Evolutionary conservation across 2,888 invertebrate species (phyloP).

Genomic region (Teinopalpus imperialis): DNA sequence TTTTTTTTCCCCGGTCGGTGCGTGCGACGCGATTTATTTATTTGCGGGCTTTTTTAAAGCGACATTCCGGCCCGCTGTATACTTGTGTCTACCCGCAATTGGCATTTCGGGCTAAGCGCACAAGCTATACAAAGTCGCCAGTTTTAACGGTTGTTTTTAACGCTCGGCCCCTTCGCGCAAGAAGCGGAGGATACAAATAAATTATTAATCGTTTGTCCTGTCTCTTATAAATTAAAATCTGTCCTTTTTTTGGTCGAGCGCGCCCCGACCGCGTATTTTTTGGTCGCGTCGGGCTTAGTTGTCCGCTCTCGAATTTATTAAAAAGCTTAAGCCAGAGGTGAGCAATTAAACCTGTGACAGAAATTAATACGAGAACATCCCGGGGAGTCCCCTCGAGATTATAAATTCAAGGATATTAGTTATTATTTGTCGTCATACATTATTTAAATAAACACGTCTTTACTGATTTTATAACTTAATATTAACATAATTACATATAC

Average conservation of each 20-base stretch:
- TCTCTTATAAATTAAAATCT: slow-evolving; percentile 82
- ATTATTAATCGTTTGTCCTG: slow-evolving; percentile 83
- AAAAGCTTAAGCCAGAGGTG: slow-evolving; percentile 76
- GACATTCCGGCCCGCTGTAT: slow-evolving; percentile 81
- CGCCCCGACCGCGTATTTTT: slow-evolving; percentile 63
- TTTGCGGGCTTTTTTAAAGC: slow-evolving; percentile 79
- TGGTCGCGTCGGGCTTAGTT: slow-evolving; percentile 68
- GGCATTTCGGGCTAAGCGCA: slow-evolving; percentile 80
- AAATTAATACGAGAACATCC: slow-evolving; percentile 74
- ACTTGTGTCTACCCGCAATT: slow-evolving; percentile 81
- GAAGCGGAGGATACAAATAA: slow-evolving; percentile 79
- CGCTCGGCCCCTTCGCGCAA: slow-evolving; percentile 74
- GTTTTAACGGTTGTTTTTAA: slow-evolving; percentile 82
- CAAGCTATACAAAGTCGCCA: slow-evolving; percentile 78
- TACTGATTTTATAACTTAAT: too few species aligned
- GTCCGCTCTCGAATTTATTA: slow-evolving; percentile 78
- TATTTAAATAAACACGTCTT: slow-evolving; percentile 11
- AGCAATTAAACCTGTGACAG: slow-evolving; percentile 79
- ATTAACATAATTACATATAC: too few species aligned
- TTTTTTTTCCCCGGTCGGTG: slow-evolving; percentile 68
- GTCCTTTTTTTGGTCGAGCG: slow-evolving; percentile 70
- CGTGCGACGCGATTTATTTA: slow-evolving; percentile 81
- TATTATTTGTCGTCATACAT: slow-evolving; percentile 48
- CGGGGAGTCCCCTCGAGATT: slow-evolving; percentile 46
- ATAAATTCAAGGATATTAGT: slow-evolving; percentile 63